Percentiles rank a stretch among this genome's conserved stretches.
Evolutionary conservation across 2,888 invertebrate species (phyloP).

Genomic region (Pachycephus smyrnensis): DNA sequence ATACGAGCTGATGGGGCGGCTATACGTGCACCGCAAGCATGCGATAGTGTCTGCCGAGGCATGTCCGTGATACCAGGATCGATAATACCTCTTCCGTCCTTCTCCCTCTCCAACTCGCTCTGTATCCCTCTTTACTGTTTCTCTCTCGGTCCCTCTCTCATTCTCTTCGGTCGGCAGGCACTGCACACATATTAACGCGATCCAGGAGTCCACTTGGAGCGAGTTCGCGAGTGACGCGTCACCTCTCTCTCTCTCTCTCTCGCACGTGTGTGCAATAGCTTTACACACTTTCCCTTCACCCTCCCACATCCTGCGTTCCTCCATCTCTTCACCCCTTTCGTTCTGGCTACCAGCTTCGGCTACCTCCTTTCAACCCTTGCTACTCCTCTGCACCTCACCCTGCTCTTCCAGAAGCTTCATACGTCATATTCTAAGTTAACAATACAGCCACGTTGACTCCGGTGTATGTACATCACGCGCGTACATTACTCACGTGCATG

Average conservation of each 20-base stretch:
- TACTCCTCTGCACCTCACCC: not conserved
- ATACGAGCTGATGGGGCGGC: not conserved
- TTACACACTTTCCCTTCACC: not conserved
- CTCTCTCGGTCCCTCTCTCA: conserved; percentile 2
- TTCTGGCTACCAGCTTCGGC: not conserved
- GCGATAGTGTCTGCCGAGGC: conserved; percentile 44
- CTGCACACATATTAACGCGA: conserved; percentile 1
- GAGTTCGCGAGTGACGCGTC: not conserved
- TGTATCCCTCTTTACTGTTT: conserved; percentile 12
- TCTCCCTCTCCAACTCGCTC: conserved; percentile 25
- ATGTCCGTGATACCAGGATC: conserved; percentile 45
- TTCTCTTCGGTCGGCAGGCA: not conserved
- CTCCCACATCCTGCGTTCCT: not conserved
- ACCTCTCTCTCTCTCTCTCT: not conserved
- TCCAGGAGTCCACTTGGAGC: conserved; percentile 1
- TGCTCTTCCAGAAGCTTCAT: not conserved
- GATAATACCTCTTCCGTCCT: conserved; percentile 41
- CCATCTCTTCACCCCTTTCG: not conserved
- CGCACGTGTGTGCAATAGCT: not conserved
- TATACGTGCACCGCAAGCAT: conserved; percentile 32
- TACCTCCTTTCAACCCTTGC: not conserved
- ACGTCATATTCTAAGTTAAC: not conserved
- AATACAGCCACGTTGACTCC: not conserved
- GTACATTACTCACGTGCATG: not conserved
- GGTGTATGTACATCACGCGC: not conserved